These are phyloP conservation scores for Magallana nippona DNA, from an alignment of 2,888 invertebrate genomes.

Conservation along the genomic window DNA sequence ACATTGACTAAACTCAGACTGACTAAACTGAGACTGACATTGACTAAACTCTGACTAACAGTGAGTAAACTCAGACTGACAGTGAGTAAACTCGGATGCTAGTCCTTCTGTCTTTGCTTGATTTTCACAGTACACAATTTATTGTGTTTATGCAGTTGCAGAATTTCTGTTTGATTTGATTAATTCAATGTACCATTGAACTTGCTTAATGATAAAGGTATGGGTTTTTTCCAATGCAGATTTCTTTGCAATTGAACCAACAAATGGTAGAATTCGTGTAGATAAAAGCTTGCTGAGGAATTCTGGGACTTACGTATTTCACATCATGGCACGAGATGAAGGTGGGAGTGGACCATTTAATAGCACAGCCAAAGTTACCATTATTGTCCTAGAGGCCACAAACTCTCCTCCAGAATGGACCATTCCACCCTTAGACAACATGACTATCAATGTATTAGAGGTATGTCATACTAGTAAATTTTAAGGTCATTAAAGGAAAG, in stretches of 20 bases:
- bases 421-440: conserved; percentile 87
- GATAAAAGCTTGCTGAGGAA: conserved; percentile 86
- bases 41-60: too few species aligned
- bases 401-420: conserved; percentile 90
- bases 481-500: too few species aligned
- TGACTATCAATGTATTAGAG: conserved; percentile 90
- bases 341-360: conserved; percentile 52
- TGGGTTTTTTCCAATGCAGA: conserved; percentile 7
- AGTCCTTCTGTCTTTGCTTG: too few species aligned
- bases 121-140: too few species aligned
- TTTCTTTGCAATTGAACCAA: conserved; percentile 39
- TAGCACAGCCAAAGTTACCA: conserved; percentile 85
- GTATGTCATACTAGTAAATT: conserved; percentile 80
- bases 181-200: neutral
- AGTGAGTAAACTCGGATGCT: too few species aligned
- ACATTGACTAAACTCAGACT: too few species aligned
- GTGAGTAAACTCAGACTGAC: too few species aligned
- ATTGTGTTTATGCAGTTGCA: too few species aligned
- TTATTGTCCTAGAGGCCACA: conserved; percentile 79
- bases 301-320: conserved; percentile 83
- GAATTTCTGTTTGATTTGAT: too few species aligned
- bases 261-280: conserved; percentile 90
- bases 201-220: neutral
- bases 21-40: too few species aligned
- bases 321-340: conserved; percentile 56